Conservation (phyloP, 2,113 vertebrate species). For the Epinephelus fuscoguttatus region DNA sequence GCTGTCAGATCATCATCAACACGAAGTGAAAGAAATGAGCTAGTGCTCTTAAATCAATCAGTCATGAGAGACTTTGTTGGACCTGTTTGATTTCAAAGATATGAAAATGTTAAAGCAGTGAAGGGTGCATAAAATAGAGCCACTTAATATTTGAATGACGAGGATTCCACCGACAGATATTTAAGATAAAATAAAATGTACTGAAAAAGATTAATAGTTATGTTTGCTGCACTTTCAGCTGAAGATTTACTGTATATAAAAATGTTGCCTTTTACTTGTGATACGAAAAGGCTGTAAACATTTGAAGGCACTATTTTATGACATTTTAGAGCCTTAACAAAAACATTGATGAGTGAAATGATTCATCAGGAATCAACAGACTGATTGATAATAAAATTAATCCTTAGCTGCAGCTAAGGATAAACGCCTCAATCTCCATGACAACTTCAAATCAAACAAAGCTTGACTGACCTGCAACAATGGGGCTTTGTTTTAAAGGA, state of each 20-base stretch:
- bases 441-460: slow-evolving; percentile 22
- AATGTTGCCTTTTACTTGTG: not conserved
- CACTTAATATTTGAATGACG: not conserved
- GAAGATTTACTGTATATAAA: not conserved
- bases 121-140: not conserved
- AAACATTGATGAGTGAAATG: not conserved
- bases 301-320: not conserved
- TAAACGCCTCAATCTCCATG: not conserved
- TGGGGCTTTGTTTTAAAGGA: slow-evolving; percentile 13
- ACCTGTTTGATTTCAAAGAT: not conserved
- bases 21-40: not conserved
- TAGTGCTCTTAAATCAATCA: not conserved
- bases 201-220: not conserved
- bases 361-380: not conserved
- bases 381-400: not conserved
- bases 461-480: slow-evolving; percentile 20
- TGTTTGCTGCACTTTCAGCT: not conserved
- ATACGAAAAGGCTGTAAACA: not conserved
- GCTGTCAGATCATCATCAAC: not conserved
- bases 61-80: not conserved
- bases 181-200: not conserved
- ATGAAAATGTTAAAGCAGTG: too few relatives aligned
- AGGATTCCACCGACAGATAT: not conserved
- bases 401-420: not conserved
- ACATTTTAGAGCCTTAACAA: not conserved